Evolutionary conservation across 2,888 invertebrate genomes (phyloP), one percentile per base, ranked within the genome.

Genomic region (Carterocephalus palaemon): DNA sequence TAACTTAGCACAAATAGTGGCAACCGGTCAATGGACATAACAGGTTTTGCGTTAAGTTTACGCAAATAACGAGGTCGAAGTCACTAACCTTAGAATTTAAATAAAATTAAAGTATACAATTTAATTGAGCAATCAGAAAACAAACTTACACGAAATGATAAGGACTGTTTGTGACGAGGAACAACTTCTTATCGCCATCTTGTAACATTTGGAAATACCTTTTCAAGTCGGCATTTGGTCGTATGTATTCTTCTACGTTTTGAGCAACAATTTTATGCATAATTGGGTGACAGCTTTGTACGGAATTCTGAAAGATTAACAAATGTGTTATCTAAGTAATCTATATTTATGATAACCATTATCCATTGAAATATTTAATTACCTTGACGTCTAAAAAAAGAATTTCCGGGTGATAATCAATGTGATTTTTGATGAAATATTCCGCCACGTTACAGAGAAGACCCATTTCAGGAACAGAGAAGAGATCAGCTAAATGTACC

Each of bases 391-490:
- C 98, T 69, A 95, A 90, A 75, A 97, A 99, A 16, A 99, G 89
- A 65, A 97, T 97, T 80, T 97, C 97, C 1, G 99, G 97, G 78
- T 97, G 95, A 76, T 95, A 99, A 65, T 95, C 94, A 53, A 98
- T 95, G 57, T 93, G 92, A 75, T 96, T 94, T 40, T 89, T 90
- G 54, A 94, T 92, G 67, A 98, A 97, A 84, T 94, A 96, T 82
- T 98, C 96, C 0, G 96, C 95, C 2, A 98, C 95, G 80, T 97
- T 96, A 61, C 97, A 95, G 2, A 98, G 85, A 26, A 99, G 85
- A 54, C 95, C 93, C 93, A 98, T 97, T 89, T 98, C 98, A 16
- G 99, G 98, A 29, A 98, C 94, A 4, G 98, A 97, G 83, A 99
- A 99, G 41, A 98, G 81, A 87, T 99, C 99, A 3, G 98, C 97